Evolutionary conservation across 2,888 invertebrate genomes (phyloP), one percentile per base, ranked within the genome.

Genomic region (Helobdella robusta): DNA sequence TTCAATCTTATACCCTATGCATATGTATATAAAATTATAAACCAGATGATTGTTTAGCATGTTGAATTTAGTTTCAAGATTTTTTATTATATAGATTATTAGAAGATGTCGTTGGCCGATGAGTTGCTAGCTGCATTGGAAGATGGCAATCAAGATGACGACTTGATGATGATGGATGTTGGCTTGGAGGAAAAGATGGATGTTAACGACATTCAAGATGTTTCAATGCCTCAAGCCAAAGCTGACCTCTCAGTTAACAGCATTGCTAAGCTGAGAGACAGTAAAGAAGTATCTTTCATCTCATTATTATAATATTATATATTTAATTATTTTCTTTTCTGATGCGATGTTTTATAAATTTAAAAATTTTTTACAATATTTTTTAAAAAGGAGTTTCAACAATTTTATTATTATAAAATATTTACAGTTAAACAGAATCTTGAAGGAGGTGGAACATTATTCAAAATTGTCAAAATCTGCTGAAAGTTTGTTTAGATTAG

Each of bases 91-190:
- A n/a, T n/a, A n/a, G n/a, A n/a, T n/a, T n/a, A 30, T 5, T 23
- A 20, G 48, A 69, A 5, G 34, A 98, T 98, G 98, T 98, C 98
- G 76, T 82, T 98, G 71, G 97, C 97, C 0, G 97, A 98, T 76
- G 97, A 98, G 82, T 82, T 98, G 69, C 82, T 98, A 65, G 98
- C 97, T 30, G 98, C 98, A 84, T 30, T 72, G 46, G 97, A 98
- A 81, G 92, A 91, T 76, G 89, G 72, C 20, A 76, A 74, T 11
- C 75, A 68, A 30, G 71, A 67, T 23, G 65, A 54, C 11, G 74
- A 73, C 30, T 68, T 67, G 46, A 73, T 73, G 30, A 72, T 71
- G 68, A 93, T 92, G 80, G 91, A 68, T n/a, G 62, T 44, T n/a
- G n/a, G n/a, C n/a, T n/a, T n/a, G 32, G 73, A 71, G 32, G 70